phyloP scores from a whole-genome alignment of 2,888 invertebrate genomes.

The Physocephala rufipes region DNA sequence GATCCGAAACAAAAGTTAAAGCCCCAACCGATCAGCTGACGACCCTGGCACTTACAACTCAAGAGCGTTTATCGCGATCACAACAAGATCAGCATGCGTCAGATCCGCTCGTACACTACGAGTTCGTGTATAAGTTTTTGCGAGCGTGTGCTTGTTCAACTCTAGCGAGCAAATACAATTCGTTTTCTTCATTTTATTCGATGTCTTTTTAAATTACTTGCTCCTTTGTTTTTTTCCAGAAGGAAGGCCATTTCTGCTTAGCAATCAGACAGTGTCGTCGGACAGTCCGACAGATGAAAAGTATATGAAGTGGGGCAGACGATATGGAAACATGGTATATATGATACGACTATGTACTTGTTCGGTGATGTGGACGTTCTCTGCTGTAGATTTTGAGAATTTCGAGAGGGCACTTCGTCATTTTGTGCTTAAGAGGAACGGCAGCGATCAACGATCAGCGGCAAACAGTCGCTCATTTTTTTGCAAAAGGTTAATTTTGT shows the following conservation, averaged over 20 bases:
- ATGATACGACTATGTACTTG: too few relatives aligned
- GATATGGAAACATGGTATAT: too few relatives aligned
- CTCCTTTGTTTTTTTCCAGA: too few relatives aligned
- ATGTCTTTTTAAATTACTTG: too few relatives aligned
- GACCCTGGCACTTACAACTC: too few relatives aligned
- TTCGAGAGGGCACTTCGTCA: slow-evolving; percentile 30
- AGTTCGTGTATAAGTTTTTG: slow-evolving; percentile 16
- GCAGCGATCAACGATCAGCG: slow-evolving; percentile 9
- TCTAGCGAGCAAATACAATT: slow-evolving; percentile 21
- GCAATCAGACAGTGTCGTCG: too few relatives aligned
- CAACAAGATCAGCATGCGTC: slow-evolving; percentile 23
- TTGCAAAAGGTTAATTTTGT: not conserved
- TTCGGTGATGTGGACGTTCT: slow-evolving; percentile 7
- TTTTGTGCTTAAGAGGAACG: slow-evolving; percentile 16
- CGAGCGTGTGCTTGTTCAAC: slow-evolving; percentile 23
- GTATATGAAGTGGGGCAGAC: too few relatives aligned
- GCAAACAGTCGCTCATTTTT: not conserved
- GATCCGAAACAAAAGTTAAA: not conserved
- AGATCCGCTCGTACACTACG: not conserved
- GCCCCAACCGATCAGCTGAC: not conserved
- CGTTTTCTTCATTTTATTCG: too few relatives aligned
- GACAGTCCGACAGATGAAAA: too few relatives aligned
- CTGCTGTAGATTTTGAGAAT: slow-evolving; percentile 18
- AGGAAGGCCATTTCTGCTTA: too few relatives aligned
- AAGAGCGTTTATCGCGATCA: slow-evolving; percentile 31